Evolutionary conservation across 2,113 vertebrate genomes (phyloP), one percentile per base, ranked within the genome.

Genomic region (Andinoacara biseriatus): DNA sequence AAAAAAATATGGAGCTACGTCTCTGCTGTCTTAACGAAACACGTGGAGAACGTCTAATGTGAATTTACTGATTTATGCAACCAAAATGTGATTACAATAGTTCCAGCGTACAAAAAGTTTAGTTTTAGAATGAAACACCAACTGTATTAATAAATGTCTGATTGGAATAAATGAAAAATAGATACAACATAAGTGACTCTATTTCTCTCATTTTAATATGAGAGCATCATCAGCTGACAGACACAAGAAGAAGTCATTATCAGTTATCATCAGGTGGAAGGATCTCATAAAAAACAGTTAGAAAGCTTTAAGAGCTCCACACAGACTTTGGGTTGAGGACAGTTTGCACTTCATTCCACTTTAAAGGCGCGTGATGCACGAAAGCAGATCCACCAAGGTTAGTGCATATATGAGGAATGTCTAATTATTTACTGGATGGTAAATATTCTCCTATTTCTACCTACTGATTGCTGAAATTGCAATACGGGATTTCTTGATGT

Each of bases 11-110:
- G 24, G 76, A 54, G 69, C 82, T 3, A 31, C 59, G 61, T 33
- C 63, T 80, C 67, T 61, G 59, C 65, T 11, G 61, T 57, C 57
- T 74, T 22, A 46, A 78, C 72, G 56, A 65, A 54, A 86, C 78
- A 79, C 60, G 46, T 76, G 52, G 74, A 78, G 33, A 20, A 62
- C 43, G 58, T 76, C 58, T 22, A 76, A 79, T 60, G 31, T 65
- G 49, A 43, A 62, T 10, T 76, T n/a, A 63, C 78, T 61, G 31
- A 77, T 17, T 72, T 75, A 43, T 58, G 60, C 38, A 49, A 78
- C 24, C 40, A 52, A 72, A 26, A 58, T 40, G 26, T 74, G 33
- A 86, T 80, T 46, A 58, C 0, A 78, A 26, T 14, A 49, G 40
- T 29, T 35, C 46, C 3, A 29, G 8, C 11, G 78, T 2, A 13